Base-by-base conservation (phyloP, 2,888 invertebrate species). In the Amiota minor region DNA sequence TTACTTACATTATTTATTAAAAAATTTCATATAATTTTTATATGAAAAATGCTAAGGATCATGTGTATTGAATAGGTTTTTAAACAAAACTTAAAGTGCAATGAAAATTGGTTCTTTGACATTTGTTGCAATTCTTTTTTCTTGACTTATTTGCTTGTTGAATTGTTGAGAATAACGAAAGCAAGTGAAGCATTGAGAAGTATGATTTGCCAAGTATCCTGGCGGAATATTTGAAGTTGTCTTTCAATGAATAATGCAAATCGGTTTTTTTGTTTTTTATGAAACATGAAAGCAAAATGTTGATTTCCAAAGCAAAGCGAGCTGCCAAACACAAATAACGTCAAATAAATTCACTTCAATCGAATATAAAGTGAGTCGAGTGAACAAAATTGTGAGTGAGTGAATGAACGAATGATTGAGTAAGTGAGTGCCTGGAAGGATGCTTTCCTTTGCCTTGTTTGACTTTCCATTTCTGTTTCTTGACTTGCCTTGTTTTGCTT, bases 201-300 rank as follows among this genome's bases (percentile, higher is more conserved):
- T 6, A 35, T 35, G 0, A 6, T 35, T 35, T 35, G 35, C 4
- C 35, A 59, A 59, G 8, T 59, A 59, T 59, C 12, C 59, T 59
- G 8, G 16, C 59, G 3, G 18, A 59, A 59, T 16, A 59, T 59
- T 9, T 20, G 35, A 35, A 35, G 35, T 16, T 59, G 59, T 53
- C 67, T 68, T 20, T 14, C 18, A 50, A 68, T 68, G 23, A 68
- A 68, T 68, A 68, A 68, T 68, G 67, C 67, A 68, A 53, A 50
- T 50, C 67, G 50, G 35, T 35, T 35, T 35, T 35, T 35, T 35
- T 35, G 2, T 35, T 53, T 68, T 45, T 53, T 68, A 68, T 68
- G 18, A 18, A 53, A 68, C 46, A 53, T 68, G 47, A 68, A 68
- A 68, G 18, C 23, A 62, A 23, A 62, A 45, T n/a, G 16, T 12